Evolutionary conservation across 2,888 invertebrate genomes (phyloP), one percentile per base, ranked within the genome.

Genomic region (Dastarcus helophoroides): DNA sequence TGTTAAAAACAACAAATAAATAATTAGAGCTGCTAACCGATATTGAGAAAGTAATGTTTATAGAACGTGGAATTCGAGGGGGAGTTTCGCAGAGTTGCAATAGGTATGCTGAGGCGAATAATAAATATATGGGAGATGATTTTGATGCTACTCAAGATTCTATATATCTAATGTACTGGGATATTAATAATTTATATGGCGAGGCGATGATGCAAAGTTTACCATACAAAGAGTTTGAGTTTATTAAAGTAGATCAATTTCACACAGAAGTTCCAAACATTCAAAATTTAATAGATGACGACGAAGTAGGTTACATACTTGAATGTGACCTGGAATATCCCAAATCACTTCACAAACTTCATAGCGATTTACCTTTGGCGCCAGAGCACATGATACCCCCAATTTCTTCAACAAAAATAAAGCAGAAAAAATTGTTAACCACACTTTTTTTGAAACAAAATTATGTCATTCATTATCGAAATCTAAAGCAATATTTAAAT

Each of bases 261-360:
- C 29, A 35, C 22, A 32, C 22, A 23, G 26, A 24, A 8, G 26
- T 32, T 10, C 16, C 35, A 15, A 28, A 33, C 2, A 10, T 27
- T 4, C 14, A 29, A 14, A 16, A 32, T 13, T 21, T 33, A 7
- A 8, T 17, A 0, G 36, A 41, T 11, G 36, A 44, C 24, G 31
- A 29, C 22, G 31, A 34, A 11, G 36, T 27, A 9, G 54, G 53
- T 1, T 57, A 53, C 32, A 44, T 58, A n/a, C 33, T 60, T 3
- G 56, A 60, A 32, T 55, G 59, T 3, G 57, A 62, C 33, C 32
- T 62, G 13, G 42, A 51, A 11, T 59, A 63, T 39, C 56, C 57
- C 3, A 14, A 40, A 10, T 34, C 46, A 14, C 35, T 56, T 14
- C 54, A 58, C 28, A 41, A 48, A 8, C 9, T 11, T n/a, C 56